These are phyloP conservation scores for Anthoscopus minutus DNA, from an alignment of 2,113 vertebrate species.

Conservation along the genomic window DNA sequence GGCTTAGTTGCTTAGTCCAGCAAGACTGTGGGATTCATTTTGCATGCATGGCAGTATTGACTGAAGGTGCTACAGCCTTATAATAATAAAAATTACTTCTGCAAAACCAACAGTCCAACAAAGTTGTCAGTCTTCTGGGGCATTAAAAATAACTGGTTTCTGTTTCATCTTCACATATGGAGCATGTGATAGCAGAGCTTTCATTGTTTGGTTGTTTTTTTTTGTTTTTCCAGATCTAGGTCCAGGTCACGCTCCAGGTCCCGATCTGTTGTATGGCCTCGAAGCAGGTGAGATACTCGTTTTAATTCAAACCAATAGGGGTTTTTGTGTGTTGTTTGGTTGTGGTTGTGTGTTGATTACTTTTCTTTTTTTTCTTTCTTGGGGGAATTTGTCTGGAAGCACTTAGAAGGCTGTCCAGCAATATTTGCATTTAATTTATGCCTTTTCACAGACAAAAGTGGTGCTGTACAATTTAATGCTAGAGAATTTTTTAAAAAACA, in stretches of 20 bases:
- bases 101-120: rapidly evolving
- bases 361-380: rapidly evolving
- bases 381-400: background rate
- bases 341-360: background rate
- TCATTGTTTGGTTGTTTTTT: too few species aligned
- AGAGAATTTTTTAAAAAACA: background rate
- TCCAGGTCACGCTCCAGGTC: slow-evolving; percentile 80
- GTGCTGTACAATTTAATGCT: background rate
- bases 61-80: background rate
- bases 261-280: slow-evolving; percentile 74
- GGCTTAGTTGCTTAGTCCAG: rapidly evolving
- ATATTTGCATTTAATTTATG: rapidly evolving
- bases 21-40: background rate
- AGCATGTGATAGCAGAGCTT: background rate
- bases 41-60: rapidly evolving
- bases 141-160: rapidly evolving
- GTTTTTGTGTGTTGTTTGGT: background rate
- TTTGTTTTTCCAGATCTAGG: slow-evolving; percentile 64
- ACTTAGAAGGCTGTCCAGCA: background rate
- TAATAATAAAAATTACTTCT: background rate
- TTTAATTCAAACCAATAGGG: background rate
- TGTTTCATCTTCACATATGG: background rate
- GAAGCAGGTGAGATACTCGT: slow-evolving; percentile 71
- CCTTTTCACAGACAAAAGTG: background rate
- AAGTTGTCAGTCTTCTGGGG: background rate